These are phyloP conservation scores for Imbricaverruca yamaguchii DNA, from an alignment of 2,888 invertebrate species.

Conservation along the genomic window DNA sequence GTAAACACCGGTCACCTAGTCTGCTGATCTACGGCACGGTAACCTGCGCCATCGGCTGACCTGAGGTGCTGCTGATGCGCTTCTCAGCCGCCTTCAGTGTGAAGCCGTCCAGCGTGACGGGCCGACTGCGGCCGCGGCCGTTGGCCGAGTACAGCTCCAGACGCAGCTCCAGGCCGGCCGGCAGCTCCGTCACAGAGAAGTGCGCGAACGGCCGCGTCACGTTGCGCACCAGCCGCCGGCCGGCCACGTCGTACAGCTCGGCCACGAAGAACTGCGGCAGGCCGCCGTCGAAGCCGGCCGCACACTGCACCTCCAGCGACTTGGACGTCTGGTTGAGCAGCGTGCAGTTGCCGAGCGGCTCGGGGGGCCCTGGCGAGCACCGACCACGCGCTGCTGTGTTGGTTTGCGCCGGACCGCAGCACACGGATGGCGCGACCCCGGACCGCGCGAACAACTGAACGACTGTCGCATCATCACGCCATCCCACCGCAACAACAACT, in stretches of 20 bases:
- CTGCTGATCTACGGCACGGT: no score
- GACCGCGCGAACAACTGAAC: no score
- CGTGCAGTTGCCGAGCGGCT: conserved; percentile 21
- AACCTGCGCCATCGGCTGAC: neutral
- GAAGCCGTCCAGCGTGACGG: neutral
- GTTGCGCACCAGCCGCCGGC: neutral
- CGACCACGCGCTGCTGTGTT: no score
- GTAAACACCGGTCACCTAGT: no score
- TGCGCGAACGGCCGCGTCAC: neutral
- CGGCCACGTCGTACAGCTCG: conserved; percentile 21
- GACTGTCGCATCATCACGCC: no score
- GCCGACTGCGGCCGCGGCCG: neutral
- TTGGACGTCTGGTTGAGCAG: conserved; percentile 26
- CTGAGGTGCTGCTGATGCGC: neutral
- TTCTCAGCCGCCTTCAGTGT: conserved; percentile 10
- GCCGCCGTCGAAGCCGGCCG: conserved; percentile 27
- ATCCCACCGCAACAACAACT: no score
- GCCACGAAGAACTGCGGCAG: conserved; percentile 25
- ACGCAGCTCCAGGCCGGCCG: neutral
- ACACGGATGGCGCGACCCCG: no score
- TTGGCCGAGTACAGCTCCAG: neutral
- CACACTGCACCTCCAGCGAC: conserved; percentile 23
- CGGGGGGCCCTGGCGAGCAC: conserved; percentile 22
- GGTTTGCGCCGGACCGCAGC: no score
- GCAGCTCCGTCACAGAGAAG: neutral